Base-by-base conservation (phyloP, 2,113 vertebrate genomes). In the Cebus imitator region DNA sequence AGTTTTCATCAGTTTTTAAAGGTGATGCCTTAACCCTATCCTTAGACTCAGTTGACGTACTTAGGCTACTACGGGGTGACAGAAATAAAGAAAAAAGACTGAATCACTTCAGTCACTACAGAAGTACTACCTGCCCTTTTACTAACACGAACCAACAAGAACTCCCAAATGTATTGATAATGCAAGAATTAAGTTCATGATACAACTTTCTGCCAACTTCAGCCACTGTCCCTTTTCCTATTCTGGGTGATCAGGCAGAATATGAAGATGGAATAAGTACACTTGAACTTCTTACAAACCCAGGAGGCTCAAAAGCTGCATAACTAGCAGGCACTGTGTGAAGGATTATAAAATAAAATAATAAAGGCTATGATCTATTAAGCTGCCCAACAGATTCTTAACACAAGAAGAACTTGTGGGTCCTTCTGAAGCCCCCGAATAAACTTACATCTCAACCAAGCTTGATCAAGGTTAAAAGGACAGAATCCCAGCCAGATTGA, bases 151-250 rank as follows among this genome's bases (percentile, higher is more conserved):
- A 75, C 48, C 75, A 70, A 70, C 3, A 50, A 40, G n/a, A 88
- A 35, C 72, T 82, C 43, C 32, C 35, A 78, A 76, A 50, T 18
- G 14, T n/a, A 75, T 2, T 40, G 30, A 40, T 40, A 83, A 70
- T 35, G 52, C 37, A n/a, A 92, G 25, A 90, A 90, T 91, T 97
- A 61, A 75, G 66, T 82, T 90, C 75, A 70, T 64, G 73, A 84
- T 10, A 84, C 55, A 92, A 72, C 48, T 75, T 73, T 86, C 52
- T 84, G 75, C 43, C 80, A 78, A 21, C 40, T 93, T 25, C 2
- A 32, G 58, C 48, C 91, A 80, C 13, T 20, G 45, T 27, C 52
- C 3, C 21, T 52, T 50, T 94, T 52, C 50, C 52, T 25, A 89
- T 30, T 58, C 79, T 70, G 43, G 40, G 40, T 37, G 27, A 83